Conservation (phyloP, 2,888 invertebrate genomes). For the Drosophila rubida region DNA sequence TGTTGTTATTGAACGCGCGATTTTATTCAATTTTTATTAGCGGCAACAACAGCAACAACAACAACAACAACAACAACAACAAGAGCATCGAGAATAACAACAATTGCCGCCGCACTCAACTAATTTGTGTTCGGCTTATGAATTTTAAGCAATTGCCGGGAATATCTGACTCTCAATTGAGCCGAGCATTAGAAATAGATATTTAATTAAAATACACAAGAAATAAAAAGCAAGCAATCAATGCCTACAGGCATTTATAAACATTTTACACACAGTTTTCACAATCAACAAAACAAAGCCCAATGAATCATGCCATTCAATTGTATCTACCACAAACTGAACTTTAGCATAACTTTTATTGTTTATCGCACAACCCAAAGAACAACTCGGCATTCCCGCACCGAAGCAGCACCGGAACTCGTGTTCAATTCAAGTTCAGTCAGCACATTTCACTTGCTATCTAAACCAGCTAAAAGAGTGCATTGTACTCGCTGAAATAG, state of each 20-base stretch:
- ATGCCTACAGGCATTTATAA: background rate
- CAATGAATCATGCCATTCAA: constrained; percentile 7
- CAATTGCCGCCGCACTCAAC: constrained; percentile 24
- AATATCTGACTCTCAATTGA: constrained; percentile 15
- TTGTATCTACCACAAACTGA: constrained; percentile 2
- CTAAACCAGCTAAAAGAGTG: background rate
- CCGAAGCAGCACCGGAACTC: background rate
- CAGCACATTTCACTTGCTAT: background rate
- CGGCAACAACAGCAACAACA: constrained; percentile 34
- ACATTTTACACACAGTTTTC: background rate
- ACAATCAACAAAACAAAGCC: background rate
- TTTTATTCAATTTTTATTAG: constrained; percentile 77
- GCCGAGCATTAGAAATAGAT: constrained; percentile 1
- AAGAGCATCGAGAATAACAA: constrained; percentile 22
- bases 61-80: constrained; percentile 9
- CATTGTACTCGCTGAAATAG: background rate
- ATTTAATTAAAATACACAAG: constrained; percentile 11
- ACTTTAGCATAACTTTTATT: constrained; percentile 4
- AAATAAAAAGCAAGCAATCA: constrained; percentile 1
- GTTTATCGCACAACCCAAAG: background rate
- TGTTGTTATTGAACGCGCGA: constrained; percentile 71
- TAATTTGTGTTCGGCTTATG: constrained; percentile 39
- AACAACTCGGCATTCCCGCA: background rate
- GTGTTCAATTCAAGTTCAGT: constrained; percentile 1
- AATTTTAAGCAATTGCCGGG: constrained; percentile 25